Conservation (phyloP, 2,888 invertebrate species). For the Cerastis leucographa region DNA sequence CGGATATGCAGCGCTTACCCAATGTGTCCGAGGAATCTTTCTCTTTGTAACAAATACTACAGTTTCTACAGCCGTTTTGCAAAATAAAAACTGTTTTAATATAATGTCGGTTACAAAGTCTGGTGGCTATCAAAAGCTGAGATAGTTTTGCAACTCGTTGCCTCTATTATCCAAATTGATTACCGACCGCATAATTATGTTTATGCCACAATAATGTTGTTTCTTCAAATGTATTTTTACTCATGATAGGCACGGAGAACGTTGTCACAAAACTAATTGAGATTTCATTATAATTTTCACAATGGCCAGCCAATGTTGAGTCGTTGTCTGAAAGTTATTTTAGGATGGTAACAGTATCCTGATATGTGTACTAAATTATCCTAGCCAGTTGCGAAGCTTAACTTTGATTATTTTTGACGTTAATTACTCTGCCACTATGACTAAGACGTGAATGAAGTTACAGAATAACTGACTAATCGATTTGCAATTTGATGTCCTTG, state of each 20-base stretch:
- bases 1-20: background rate
- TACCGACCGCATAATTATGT: constrained; percentile 13
- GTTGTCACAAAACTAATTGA: background rate
- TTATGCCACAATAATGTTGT: background rate
- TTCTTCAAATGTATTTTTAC: background rate
- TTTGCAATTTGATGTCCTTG: background rate
- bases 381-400: background rate
- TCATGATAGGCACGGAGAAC: background rate
- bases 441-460: background rate
- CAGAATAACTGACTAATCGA: background rate
- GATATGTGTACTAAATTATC: background rate
- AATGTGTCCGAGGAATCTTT: background rate
- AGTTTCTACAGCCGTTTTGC: background rate
- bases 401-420: background rate
- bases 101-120: background rate
- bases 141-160: background rate
- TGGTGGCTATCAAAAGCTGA: background rate
- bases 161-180: constrained; percentile 4
- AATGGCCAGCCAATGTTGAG: background rate
- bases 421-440: background rate
- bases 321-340: background rate
- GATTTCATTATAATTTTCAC: background rate
- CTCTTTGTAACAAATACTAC: background rate
- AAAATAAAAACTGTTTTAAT: background rate
- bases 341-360: background rate